Percentiles rank a stretch among this genome's conserved stretches.
Evolutionary conservation across 2,888 invertebrate genomes (phyloP).

Genomic region (Machimus rusticus): DNA sequence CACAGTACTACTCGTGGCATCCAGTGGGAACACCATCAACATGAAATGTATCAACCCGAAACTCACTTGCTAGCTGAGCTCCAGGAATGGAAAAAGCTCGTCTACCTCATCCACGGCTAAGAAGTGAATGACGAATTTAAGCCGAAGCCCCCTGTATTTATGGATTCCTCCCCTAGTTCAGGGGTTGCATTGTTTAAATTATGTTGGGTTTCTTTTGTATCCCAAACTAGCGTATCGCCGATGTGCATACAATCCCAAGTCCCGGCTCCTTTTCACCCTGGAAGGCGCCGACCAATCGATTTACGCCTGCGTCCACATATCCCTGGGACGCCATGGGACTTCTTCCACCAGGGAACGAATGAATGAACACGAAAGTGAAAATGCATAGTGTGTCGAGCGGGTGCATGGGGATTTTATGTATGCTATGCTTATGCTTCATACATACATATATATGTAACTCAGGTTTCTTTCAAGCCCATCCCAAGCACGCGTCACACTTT

Average conservation of each 20-base stretch:
- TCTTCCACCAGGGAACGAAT: constrained; percentile 5
- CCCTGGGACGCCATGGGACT: neutral
- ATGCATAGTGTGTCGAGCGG: neutral
- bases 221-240: neutral
- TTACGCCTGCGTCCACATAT: constrained; percentile 46
- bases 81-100: constrained; percentile 7
- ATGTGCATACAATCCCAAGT: neutral
- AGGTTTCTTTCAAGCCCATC: constrained; percentile 19
- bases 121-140: constrained; percentile 62
- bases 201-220: neutral
- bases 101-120: constrained; percentile 54
- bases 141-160: constrained; percentile 60
- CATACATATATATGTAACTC: neutral
- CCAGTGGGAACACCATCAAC: neutral
- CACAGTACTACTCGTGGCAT: neutral
- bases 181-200: neutral
- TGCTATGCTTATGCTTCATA: neutral
- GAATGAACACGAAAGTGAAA: constrained; percentile 24
- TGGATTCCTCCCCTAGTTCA: constrained; percentile 48
- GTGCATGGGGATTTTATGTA: neutral
- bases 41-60: neutral
- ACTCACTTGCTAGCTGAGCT: constrained; percentile 6
- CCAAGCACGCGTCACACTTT: constrained; percentile 46
- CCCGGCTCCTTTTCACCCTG: neutral
- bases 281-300: constrained; percentile 43